These are phyloP conservation scores for Mythimna albipuncta DNA, from an alignment of 2,888 invertebrate genomes.

Conservation along the genomic window DNA sequence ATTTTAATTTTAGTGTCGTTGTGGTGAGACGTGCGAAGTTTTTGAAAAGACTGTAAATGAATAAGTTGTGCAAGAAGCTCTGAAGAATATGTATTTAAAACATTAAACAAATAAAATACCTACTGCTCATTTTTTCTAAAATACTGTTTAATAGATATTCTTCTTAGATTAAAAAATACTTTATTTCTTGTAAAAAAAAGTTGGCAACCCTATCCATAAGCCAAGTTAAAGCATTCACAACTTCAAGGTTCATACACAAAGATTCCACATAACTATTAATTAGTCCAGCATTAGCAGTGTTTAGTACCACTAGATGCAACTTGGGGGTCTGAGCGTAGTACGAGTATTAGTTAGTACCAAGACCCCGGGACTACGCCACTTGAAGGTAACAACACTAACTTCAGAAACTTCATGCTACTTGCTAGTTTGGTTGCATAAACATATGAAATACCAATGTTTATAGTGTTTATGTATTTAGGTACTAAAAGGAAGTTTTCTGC, in stretches of 20 bases:
- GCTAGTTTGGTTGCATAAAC: slow-evolving; percentile 8
- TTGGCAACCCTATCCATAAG: too few species aligned
- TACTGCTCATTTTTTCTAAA: too few species aligned
- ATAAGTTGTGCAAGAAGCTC: too few species aligned
- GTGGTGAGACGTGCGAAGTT: too few species aligned
- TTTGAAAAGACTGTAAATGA: too few species aligned
- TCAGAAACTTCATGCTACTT: slow-evolving; percentile 39
- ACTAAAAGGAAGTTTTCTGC: too few species aligned
- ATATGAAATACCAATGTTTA: slow-evolving; percentile 1
- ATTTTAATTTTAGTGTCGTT: too few species aligned
- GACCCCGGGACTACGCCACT: slow-evolving; percentile 28
- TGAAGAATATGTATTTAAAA: too few species aligned
- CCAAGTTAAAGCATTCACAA: neutral
- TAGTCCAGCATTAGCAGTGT: slow-evolving; percentile 31
- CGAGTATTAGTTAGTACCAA: slow-evolving; percentile 66
- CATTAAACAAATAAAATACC: too few species aligned
- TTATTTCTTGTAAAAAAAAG: too few species aligned
- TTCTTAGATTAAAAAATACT: too few species aligned
- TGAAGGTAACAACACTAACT: slow-evolving; percentile 36
- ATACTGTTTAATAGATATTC: too few species aligned
- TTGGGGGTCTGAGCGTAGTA: slow-evolving; percentile 35
- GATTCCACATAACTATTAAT: slow-evolving; percentile 48
- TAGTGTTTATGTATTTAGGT: neutral
- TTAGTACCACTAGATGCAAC: slow-evolving; percentile 44
- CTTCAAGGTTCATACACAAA: neutral